Evolutionary conservation across 2,888 invertebrate species (phyloP), one percentile per base, ranked within the genome.

Genomic region (Neoitamus cyanurus): DNA sequence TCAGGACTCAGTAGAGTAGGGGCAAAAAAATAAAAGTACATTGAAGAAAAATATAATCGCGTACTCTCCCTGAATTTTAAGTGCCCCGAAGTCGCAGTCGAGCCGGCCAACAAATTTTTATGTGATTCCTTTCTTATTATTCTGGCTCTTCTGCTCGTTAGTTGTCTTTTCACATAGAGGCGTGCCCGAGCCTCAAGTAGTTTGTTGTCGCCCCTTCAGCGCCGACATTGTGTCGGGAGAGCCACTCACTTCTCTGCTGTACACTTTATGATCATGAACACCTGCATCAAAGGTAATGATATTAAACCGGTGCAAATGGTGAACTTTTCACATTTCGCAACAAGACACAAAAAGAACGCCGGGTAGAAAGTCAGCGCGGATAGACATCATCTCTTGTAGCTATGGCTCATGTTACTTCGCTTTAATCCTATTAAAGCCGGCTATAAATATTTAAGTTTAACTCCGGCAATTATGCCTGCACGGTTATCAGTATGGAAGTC

Each of bases 31-130:
- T 48, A 20, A 58, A 58, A 58, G 58, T 58, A 58, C 58, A 7
- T 25, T n/a, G 31, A 80, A 80, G 25, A 58, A 80, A 80, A 58
- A 68, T 31, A 80, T 20, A 80, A 25, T 80, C 80, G 42, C 30
- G 80, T 68, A 80, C 80, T 80, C 34, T 68, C 34, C 31, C 58
- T 58, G 80, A 80, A 80, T 80, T 80, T 80, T 31, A 80, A 80
- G 58, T 80, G 58, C 30, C 80, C 34, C 25, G 58, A 58, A 25
- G 58, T 9, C 20, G 25, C 9, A 15, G 58, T 9, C 58, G 58
- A 58, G n/a, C 3, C 31, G 34, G n/a, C 58, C 30, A 48, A 80
- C 48, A 34, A 58, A 31, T 80, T 75, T 75, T 80, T 36, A 58
- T 80, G 25, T 48, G 77, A 42, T 77, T 46, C 46, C 46, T 34